Evolutionary conservation across 2,797 vertebrate species (phyloP), one percentile per base, ranked within the genome.

Genomic region (Propithecus deckenii): DNA sequence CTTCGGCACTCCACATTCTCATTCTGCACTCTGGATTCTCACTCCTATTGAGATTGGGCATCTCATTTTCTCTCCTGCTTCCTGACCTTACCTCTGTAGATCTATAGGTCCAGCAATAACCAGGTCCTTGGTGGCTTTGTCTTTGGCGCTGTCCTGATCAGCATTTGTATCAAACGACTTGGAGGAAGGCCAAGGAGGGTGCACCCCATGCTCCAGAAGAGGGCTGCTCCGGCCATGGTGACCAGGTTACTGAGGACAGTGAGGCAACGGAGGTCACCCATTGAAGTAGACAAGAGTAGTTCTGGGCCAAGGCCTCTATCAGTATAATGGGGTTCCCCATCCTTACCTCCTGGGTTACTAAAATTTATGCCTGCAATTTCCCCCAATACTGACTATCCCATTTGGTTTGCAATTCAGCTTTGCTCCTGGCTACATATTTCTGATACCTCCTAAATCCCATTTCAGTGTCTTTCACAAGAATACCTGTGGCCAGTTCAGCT

Each of bases 401-500:
- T 30, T 79, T 86, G 71, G n/a, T 87, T 94, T 92, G 30, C n/a
- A 81, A 25, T 55, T 86, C 74, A 69, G 43, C 25, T 90, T 87
- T 96, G 59, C 48, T 72, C 71, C 48, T 69, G 43, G 76, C 50
- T 79, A 13, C 35, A 87, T 30, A 76, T 48, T 71, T 81, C 25
- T 72, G 79, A 97, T 28, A 81, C 18, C 11, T 75, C 38, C 69
- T 38, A 74, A 38, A 95, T 74, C 22, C 46, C n/a, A 43, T 65
- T 69, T 89, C n/a, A 25, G 43, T n/a, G 67, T 22, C 52, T 92
- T 61, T 92, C 71, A 50, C 3, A 71, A 69, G 81, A 95, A 85
- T 80, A 69, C 52, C 43, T 71, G 22, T 71, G 41, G 69, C 76
- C 61, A 91, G 18, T 28, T 93, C 65, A 76, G 89, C 86, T 75